Evolutionary conservation across 2,888 invertebrate genomes (phyloP).

Genomic region (Limenitis camilla): DNA sequence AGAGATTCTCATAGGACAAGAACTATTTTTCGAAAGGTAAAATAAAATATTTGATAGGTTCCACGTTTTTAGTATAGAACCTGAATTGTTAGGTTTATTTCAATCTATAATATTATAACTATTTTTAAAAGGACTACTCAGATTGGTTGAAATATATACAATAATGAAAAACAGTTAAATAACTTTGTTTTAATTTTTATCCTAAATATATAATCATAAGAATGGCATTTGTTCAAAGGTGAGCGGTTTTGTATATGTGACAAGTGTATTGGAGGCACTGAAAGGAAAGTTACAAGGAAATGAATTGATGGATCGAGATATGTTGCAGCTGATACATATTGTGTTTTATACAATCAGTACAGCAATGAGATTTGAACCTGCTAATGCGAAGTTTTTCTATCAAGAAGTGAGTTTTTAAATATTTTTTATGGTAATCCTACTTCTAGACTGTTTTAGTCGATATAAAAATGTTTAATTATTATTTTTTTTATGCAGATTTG

Average conservation of each 20-base stretch:
- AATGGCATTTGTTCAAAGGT: slow-evolving; percentile 57
- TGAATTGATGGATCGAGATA: slow-evolving; percentile 71
- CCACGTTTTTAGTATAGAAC: too few relatives aligned
- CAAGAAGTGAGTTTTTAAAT: slow-evolving; percentile 79
- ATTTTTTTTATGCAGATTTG: slow-evolving; percentile 79
- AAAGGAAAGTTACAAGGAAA: slow-evolving; percentile 82
- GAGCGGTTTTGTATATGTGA: slow-evolving; percentile 98
- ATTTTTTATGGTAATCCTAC: not conserved
- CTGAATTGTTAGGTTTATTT: not conserved
- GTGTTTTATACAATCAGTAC: slow-evolving; percentile 96
- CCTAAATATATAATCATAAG: not conserved
- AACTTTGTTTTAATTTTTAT: not conserved
- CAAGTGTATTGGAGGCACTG: slow-evolving; percentile 93
- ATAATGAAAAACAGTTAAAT: not conserved
- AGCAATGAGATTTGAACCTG: slow-evolving; percentile 99
- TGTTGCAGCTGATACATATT: slow-evolving; percentile 85
- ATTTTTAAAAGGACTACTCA: too few relatives aligned
- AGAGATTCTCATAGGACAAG: slow-evolving; percentile 97
- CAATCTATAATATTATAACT: too few relatives aligned
- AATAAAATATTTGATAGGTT: not conserved
- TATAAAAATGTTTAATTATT: not conserved
- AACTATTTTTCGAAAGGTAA: slow-evolving; percentile 94
- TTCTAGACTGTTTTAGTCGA: not conserved
- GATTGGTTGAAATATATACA: too few relatives aligned
- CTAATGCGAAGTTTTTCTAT: slow-evolving; percentile 98